Evolutionary conservation across 1,140 invertebrate genomes (phyloP).

Genomic region (Ganaspis sp.): DNA sequence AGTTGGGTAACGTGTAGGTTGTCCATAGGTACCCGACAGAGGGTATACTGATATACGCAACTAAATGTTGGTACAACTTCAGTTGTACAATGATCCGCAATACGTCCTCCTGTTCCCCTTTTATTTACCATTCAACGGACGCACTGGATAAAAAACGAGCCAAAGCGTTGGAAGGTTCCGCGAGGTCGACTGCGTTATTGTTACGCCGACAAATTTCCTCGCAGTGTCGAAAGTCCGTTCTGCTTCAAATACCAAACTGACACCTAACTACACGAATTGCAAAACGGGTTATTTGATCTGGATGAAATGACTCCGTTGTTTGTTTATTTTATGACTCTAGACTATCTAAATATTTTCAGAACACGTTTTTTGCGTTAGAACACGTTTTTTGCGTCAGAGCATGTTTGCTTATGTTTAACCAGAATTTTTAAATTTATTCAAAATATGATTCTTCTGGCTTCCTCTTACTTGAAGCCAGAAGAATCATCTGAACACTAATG

Average conservation of each 20-base stretch:
- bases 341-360: not conserved
- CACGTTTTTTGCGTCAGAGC: no score
- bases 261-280: constrained; percentile 7
- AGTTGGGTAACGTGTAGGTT: constrained; percentile 57
- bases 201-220: constrained; percentile 6
- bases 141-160: constrained; percentile 18
- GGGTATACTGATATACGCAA: constrained; percentile 29
- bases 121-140: constrained; percentile 19
- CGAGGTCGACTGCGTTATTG: constrained; percentile 15
- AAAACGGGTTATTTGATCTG: not conserved
- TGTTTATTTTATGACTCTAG: not conserved
- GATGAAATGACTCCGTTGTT: not conserved
- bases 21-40: constrained; percentile 36
- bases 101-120: not conserved
- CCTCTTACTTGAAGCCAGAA: no score
- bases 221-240: not conserved
- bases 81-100: constrained; percentile 3
- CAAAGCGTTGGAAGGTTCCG: constrained; percentile 8
- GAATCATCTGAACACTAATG: no score
- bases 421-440: no score
- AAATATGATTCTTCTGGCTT: no score
- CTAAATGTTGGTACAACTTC: constrained; percentile 4
- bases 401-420: no score
- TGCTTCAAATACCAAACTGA: constrained; percentile 6
- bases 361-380: no score